phyloP scores from a whole-genome alignment of 2,797 vertebrate genomes.

The Spatula versicolor region DNA sequence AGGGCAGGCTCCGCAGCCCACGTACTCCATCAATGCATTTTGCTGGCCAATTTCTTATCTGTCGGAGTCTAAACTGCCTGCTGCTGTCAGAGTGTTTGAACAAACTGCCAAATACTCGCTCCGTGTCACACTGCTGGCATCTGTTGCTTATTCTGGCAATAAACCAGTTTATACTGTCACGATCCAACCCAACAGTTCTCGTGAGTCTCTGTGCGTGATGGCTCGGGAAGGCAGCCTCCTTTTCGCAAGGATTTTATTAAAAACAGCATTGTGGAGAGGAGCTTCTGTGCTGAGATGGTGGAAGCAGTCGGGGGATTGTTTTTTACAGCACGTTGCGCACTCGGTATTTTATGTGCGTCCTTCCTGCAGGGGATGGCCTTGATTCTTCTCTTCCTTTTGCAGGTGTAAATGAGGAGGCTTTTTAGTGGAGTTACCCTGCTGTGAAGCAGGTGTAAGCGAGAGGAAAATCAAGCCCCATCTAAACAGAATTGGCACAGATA shows the following conservation, averaged over 20 bases:
- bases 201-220: constrained; percentile 7
- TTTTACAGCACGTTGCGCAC: background rate
- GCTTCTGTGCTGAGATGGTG: constrained; percentile 19
- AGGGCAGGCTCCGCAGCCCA: constrained; percentile 22
- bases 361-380: constrained; percentile 34
- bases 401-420: constrained; percentile 38
- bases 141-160: constrained; percentile 67
- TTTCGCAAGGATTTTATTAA: constrained; percentile 51
- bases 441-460: constrained; percentile 63
- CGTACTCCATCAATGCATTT: constrained; percentile 56
- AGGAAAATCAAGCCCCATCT: constrained; percentile 45
- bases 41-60: constrained; percentile 68
- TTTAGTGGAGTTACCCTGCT: constrained; percentile 37
- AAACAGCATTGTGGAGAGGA: constrained; percentile 48
- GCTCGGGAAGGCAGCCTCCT: constrained; percentile 11
- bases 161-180: constrained; percentile 62
- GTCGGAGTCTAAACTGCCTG: constrained; percentile 62
- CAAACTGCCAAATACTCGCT: constrained; percentile 64
- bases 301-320: background rate
- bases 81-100: constrained; percentile 63
- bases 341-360: background rate
- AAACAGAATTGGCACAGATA: constrained; percentile 52
- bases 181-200: constrained; percentile 52
- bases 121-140: constrained; percentile 58
- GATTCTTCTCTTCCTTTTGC: background rate